Evolutionary conservation across 2,113 vertebrate species (phyloP).

Genomic region (Dasyurus viverrinus): DNA sequence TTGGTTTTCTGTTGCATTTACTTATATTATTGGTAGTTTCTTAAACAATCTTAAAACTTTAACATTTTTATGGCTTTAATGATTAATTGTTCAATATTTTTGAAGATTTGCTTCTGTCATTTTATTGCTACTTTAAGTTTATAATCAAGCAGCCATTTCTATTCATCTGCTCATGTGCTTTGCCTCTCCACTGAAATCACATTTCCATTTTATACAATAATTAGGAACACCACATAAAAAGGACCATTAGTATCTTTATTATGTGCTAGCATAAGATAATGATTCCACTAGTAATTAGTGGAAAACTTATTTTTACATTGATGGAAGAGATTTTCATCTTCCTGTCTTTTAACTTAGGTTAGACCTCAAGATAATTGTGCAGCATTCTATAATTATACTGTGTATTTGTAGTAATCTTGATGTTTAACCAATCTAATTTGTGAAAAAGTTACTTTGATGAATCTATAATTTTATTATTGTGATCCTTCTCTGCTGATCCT

Average conservation of each 20-base stretch:
- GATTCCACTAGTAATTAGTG: conserved; percentile 51
- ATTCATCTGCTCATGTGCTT: background rate
- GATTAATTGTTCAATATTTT: background rate
- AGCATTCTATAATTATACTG: conserved; percentile 49
- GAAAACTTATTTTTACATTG: conserved; percentile 52
- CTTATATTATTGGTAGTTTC: background rate
- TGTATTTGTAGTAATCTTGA: conserved; percentile 53
- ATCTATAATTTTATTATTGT: background rate
- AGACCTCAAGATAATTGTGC: conserved; percentile 39
- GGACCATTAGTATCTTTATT: conserved; percentile 55
- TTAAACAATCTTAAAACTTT: background rate
- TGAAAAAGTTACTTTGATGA: background rate
- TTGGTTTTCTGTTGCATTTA: background rate
- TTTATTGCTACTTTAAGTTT: background rate
- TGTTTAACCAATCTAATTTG: conserved; percentile 53
- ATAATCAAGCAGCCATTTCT: background rate
- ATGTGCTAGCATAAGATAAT: conserved; percentile 44
- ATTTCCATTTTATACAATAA: conserved; percentile 35
- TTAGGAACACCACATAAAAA: conserved; percentile 24
- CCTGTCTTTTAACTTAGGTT: conserved; percentile 40
- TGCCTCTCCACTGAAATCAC: background rate
- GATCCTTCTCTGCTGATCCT: background rate
- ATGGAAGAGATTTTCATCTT: conserved; percentile 57
- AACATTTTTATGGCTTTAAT: background rate
- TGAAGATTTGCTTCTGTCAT: background rate